Base-by-base conservation (phyloP, 23 tunicate genomes). In the Halocynthia roretzi region DNA sequence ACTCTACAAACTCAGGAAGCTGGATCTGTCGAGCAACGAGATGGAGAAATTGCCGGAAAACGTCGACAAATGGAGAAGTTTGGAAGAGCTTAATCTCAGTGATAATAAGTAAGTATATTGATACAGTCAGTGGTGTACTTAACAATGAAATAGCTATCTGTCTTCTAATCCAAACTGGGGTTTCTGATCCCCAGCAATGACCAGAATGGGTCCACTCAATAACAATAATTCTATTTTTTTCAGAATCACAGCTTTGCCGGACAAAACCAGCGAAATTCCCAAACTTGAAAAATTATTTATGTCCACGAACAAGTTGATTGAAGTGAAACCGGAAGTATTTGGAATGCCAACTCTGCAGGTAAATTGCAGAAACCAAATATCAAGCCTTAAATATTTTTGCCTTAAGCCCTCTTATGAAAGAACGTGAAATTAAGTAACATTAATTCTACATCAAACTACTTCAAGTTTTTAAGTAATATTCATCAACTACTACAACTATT, bases 81-180 rank as follows among this genome's bases (percentile, higher is more conserved):
- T 92, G 21, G 74, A 74, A 52, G 76, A 77, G 11, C 52, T 92
- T 7, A 62, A 69, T 50, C 82, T 83, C 10, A 82, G 92, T 17
- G 77, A 92, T 58, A 92, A 92, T 73, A 86, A 56, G 98, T 92
- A 23, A 77, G 82, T 77, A 48, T 49, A n/a, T n/a, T 58, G 75
- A 12, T 17, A 31, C n/a, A 67, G 62, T 76, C 80, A 60, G 50
- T n/a, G 17, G 11, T 10, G 10, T 56, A 56, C 71, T 18, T 12
- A 21, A 21, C 15, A 18, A 67, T 67, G n/a, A n/a, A n/a, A n/a
- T n/a, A n/a, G n/a, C n/a, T n/a, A n/a, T n/a, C n/a, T n/a, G n/a
- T n/a, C n/a, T n/a, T n/a, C n/a, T n/a, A n/a, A n/a, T n/a, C n/a
- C n/a, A n/a, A n/a, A n/a, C n/a, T n/a, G n/a, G n/a, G n/a, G n/a